Conservation (phyloP, 30 jellyfish, hydroid and myxozoan genomes). For the Aurelia aurita region DNA sequence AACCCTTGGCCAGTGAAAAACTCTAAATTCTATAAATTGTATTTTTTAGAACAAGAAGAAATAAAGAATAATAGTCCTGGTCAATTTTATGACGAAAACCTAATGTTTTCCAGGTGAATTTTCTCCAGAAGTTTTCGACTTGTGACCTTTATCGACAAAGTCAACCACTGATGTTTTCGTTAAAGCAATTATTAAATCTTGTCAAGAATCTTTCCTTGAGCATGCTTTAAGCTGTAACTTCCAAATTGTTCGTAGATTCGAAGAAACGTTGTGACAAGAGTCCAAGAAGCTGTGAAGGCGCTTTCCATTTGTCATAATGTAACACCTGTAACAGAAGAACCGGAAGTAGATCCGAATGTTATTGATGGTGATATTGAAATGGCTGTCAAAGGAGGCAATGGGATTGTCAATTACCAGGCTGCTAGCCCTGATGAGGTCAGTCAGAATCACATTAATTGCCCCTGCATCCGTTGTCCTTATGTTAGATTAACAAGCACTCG, state of each 20-base stretch:
- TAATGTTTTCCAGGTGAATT: too few species aligned
- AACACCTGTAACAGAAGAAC: slow-evolving; percentile 89
- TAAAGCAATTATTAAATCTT: neutral
- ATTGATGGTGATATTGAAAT: slow-evolving; percentile 87
- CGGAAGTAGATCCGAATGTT: slow-evolving; percentile 23
- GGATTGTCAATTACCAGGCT: slow-evolving; percentile 85
- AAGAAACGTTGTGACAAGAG: slow-evolving; percentile 91
- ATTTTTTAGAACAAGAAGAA: too few species aligned
- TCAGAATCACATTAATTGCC: neutral
- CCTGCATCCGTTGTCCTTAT: too few species aligned
- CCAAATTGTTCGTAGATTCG: slow-evolving; percentile 58
- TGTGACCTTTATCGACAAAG: too few species aligned
- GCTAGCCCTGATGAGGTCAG: slow-evolving; percentile 98
- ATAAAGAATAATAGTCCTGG: too few species aligned
- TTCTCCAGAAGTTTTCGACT: too few species aligned
- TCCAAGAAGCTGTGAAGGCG: slow-evolving; percentile 97
- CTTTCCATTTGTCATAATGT: slow-evolving; percentile 93
- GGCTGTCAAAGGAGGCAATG: slow-evolving; percentile 64
- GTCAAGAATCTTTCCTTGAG: neutral
- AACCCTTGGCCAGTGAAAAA: too few species aligned
- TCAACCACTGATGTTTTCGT: too few species aligned
- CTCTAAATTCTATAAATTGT: too few species aligned
- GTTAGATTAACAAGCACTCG: too few species aligned
- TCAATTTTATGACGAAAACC: too few species aligned
- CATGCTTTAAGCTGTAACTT: too few species aligned